These are phyloP conservation scores for Semicossyphus pulcher DNA, from an alignment of 2,113 vertebrate species.

Conservation along the genomic window DNA sequence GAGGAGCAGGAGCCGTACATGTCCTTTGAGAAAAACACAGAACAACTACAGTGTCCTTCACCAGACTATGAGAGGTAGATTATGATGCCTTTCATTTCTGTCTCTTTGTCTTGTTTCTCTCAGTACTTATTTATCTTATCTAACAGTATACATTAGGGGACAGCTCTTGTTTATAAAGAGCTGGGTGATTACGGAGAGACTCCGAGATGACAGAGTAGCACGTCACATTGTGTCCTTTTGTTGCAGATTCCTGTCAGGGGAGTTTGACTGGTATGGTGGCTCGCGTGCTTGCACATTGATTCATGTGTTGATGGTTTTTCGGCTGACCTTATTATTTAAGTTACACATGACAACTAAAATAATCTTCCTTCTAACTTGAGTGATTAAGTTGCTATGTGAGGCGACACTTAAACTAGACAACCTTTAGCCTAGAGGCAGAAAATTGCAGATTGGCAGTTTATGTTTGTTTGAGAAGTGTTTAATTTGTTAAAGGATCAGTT, in stretches of 20 bases:
- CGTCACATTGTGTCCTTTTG: constrained; percentile 12
- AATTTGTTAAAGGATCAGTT: no score
- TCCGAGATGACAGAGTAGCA: not conserved
- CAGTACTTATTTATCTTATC: not conserved
- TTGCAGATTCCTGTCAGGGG: constrained; percentile 47
- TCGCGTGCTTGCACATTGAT: not conserved
- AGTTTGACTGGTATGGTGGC: constrained; percentile 38
- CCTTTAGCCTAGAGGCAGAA: not conserved
- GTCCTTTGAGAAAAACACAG: constrained; percentile 70
- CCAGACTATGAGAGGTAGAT: constrained; percentile 65
- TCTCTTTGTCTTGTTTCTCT: not conserved
- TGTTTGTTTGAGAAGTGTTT: no score
- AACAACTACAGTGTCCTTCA: constrained; percentile 17
- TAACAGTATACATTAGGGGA: not conserved
- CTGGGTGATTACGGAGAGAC: not conserved
- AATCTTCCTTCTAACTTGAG: no score
- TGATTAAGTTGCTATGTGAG: not conserved
- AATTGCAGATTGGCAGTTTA: no score
- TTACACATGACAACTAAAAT: not conserved
- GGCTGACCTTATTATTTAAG: not conserved
- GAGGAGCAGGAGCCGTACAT: constrained; percentile 88
- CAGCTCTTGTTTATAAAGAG: not conserved
- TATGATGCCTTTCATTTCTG: constrained; percentile 4
- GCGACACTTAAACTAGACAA: not conserved
- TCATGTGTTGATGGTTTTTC: not conserved